Conservation (phyloP, 2,888 invertebrate species). For the Rotaria socialis region DNA sequence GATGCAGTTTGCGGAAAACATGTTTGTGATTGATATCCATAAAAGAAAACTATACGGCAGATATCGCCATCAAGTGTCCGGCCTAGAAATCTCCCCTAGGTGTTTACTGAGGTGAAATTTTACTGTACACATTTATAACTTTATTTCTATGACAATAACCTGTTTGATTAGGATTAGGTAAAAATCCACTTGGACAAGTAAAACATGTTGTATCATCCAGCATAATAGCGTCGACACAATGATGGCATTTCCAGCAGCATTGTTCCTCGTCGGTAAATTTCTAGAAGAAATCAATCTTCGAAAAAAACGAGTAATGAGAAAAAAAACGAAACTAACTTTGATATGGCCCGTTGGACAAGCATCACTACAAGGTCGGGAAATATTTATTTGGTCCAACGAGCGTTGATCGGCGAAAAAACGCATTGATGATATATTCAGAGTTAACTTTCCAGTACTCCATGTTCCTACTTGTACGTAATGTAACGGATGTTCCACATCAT, state of each 20-base stretch:
- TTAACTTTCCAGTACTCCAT: slow-evolving; percentile 65
- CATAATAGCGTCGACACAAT: slow-evolving; percentile 33
- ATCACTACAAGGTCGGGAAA: slow-evolving; percentile 12
- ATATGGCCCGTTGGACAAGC: not conserved
- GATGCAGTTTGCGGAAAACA: too few relatives aligned
- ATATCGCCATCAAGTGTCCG: too few relatives aligned
- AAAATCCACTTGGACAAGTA: slow-evolving; percentile 66
- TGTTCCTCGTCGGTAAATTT: slow-evolving; percentile 32
- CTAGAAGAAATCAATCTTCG: not conserved
- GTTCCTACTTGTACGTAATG: slow-evolving; percentile 68
- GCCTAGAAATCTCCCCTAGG: too few relatives aligned
- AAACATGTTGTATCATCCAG: slow-evolving; percentile 65
- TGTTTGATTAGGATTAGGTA: slow-evolving; percentile 67
- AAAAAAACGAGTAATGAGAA: too few relatives aligned
- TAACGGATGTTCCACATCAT: slow-evolving; percentile 55
- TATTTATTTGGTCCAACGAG: slow-evolving; percentile 33
- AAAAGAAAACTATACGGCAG: too few relatives aligned
- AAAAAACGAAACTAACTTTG: not conserved
- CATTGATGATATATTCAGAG: slow-evolving; percentile 60
- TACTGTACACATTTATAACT: too few relatives aligned
- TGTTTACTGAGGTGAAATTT: too few relatives aligned
- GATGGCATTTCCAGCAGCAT: slow-evolving; percentile 45
- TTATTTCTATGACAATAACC: slow-evolving; percentile 59
- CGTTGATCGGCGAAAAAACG: slow-evolving; percentile 56
- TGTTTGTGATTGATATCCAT: too few relatives aligned